phyloP scores from a whole-genome alignment of 1,140 invertebrate species.

The Pomacea maculata region DNA sequence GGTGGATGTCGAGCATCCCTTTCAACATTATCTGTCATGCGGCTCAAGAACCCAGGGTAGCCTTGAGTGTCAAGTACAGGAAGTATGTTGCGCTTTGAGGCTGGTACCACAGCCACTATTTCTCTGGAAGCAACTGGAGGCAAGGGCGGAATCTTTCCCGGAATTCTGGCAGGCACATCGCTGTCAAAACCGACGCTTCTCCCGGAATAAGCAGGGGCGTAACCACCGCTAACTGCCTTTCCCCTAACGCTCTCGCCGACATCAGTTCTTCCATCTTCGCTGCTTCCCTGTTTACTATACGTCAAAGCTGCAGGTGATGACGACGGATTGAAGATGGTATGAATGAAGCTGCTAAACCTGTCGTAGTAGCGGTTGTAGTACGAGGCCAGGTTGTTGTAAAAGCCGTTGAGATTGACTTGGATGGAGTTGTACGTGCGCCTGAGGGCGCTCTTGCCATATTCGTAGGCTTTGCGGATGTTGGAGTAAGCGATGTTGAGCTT shows the following conservation, averaged over 20 bases:
- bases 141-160: not conserved
- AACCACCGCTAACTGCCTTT: not conserved
- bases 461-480: constrained; percentile 31
- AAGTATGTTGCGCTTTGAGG: not conserved
- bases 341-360: constrained; percentile 12
- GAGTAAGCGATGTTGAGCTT: constrained; percentile 25
- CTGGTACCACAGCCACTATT: not conserved
- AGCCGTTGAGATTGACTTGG: constrained; percentile 2
- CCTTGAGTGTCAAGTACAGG: too few species aligned
- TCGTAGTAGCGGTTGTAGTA: constrained; percentile 22
- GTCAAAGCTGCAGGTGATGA: not conserved
- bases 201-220: not conserved
- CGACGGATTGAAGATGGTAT: not conserved
- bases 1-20: too few species aligned
- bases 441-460: constrained; percentile 27
- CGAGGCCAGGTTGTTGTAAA: constrained; percentile 18
- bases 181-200: not conserved
- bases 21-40: too few species aligned
- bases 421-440: constrained; percentile 11
- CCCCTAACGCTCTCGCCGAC: not conserved
- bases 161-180: not conserved
- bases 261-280: not conserved
- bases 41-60: too few species aligned
- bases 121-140: not conserved
- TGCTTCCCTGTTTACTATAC: not conserved